A percentile compares a stretch with the other conserved stretches of the same genome.
These are phyloP conservation scores for Papilio polytes DNA, from an alignment of 1,140 invertebrate genomes.

Conservation along the genomic window DNA sequence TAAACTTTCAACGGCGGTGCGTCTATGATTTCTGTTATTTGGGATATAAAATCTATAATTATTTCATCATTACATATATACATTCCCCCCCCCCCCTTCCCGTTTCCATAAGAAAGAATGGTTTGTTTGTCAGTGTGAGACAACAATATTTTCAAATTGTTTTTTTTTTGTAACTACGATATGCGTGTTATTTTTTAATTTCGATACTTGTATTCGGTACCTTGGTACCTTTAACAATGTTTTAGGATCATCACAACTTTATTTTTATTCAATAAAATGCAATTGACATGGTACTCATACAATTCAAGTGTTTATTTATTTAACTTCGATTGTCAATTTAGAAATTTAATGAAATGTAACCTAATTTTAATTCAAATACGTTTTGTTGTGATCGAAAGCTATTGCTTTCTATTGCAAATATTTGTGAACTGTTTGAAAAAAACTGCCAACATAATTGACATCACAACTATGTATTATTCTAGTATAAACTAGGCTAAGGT, in stretches of 20 bases:
- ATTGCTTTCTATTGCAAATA: not conserved
- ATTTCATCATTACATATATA: not conserved
- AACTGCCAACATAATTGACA: slow-evolving; percentile 23
- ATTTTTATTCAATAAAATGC: not conserved
- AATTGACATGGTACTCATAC: too few relatives aligned
- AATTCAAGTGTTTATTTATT: too few relatives aligned
- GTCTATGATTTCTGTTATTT: not conserved
- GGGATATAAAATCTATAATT: not conserved
- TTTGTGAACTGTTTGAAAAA: not conserved
- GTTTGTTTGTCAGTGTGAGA: not conserved
- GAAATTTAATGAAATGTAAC: not conserved
- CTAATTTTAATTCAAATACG: not conserved
- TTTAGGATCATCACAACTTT: not conserved
- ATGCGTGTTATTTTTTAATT: not conserved
- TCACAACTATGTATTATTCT: slow-evolving; percentile 25
- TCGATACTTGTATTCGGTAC: not conserved
- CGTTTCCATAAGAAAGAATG: too few relatives aligned
- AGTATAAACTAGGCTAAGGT: slow-evolving; percentile 51
- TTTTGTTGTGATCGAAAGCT: not conserved
- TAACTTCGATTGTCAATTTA: too few relatives aligned
- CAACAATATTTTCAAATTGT: not conserved
- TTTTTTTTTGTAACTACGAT: not conserved
- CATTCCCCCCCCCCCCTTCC: too few relatives aligned
- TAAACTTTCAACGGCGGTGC: slow-evolving; percentile 43
- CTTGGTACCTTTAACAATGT: not conserved